phyloP scores from a whole-genome alignment of 2,888 invertebrate species.

The Pseudococcus longispinus region DNA sequence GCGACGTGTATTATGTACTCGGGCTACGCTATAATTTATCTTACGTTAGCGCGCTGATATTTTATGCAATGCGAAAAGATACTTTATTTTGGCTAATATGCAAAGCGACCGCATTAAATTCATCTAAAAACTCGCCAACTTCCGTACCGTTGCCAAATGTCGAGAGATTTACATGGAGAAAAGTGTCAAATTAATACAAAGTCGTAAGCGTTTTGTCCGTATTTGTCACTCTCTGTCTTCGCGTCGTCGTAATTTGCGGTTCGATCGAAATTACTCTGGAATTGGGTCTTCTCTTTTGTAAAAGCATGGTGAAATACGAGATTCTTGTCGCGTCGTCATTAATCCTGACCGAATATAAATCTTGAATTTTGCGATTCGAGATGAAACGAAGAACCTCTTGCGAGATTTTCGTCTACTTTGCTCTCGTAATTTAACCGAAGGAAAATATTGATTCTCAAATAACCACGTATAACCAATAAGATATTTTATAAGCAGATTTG shows the following conservation, averaged over 20 bases:
- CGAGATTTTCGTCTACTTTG: not conserved
- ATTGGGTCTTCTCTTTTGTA: not conserved
- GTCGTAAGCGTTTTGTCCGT: not conserved
- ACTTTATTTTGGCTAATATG: not conserved
- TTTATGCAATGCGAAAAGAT: not conserved
- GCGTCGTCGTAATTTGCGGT: not conserved
- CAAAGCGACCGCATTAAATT: slow-evolving; percentile 18
- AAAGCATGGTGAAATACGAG: not conserved
- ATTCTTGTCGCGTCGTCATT: not conserved
- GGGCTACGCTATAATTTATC: not conserved
- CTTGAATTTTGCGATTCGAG: not conserved
- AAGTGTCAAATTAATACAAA: slow-evolving; percentile 10
- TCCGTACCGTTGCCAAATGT: not conserved
- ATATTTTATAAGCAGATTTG: not conserved
- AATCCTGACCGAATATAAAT: not conserved
- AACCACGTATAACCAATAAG: not conserved
- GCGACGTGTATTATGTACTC: not conserved
- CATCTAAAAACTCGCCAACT: not conserved
- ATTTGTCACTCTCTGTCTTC: not conserved
- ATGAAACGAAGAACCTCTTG: not conserved
- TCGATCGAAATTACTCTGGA: not conserved
- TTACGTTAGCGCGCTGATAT: not conserved
- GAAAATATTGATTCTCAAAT: not conserved
- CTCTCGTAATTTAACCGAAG: not conserved
- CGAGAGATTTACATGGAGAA: not conserved